Base-by-base conservation (phyloP, 2,797 vertebrate genomes). In the Sebastes ruberrimus region DNA sequence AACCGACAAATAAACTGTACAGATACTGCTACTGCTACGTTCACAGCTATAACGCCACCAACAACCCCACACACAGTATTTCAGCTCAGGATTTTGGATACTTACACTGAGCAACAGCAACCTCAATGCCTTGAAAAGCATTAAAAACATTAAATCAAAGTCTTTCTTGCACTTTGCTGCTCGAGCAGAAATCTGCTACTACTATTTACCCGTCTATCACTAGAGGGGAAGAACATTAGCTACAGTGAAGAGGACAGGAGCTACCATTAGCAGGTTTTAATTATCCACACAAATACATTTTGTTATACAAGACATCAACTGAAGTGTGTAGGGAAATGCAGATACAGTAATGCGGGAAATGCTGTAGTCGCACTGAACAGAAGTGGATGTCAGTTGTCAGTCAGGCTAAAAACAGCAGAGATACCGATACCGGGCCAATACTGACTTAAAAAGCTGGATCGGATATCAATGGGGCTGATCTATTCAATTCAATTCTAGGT, bases 261-360 rank as follows among this genome's bases (percentile, higher is more conserved):
- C 27, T 27, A 18, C 59, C 30, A 78, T 59, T 49, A 74, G 59
- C 18, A 14, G 28, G 56, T 64, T 78, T 72, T 74, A 81, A 86
- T 74, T 79, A 55, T n/a, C 16, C 30, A 18, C 9, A 49, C 38
- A 52, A 67, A 71, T 20, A 42, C 9, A 71, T 70, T 32, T 53
- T 63, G n/a, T 49, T n/a, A 22, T 25, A 20, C 14, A 16, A 42
- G 23, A 38, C 32, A 28, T 49, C 23, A 75, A 57, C 53, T 57
- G 6, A 65, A 66, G 76, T 10, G 28, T 35, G 46, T 42, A 10
- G 63, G 6, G 28, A 2, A 22, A 71, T 55, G 6, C 6, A 61
- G 60, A 49, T 25, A 23, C 9, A 63, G 57, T 56, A 42, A 35
- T 42, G 33, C 23, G n/a, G 25, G 13, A 38, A 27, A 74, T 20